Evolutionary conservation across 2,797 vertebrate genomes (phyloP), one percentile per base, ranked within the genome.

Genomic region (Chaenodraco wilsoni): DNA sequence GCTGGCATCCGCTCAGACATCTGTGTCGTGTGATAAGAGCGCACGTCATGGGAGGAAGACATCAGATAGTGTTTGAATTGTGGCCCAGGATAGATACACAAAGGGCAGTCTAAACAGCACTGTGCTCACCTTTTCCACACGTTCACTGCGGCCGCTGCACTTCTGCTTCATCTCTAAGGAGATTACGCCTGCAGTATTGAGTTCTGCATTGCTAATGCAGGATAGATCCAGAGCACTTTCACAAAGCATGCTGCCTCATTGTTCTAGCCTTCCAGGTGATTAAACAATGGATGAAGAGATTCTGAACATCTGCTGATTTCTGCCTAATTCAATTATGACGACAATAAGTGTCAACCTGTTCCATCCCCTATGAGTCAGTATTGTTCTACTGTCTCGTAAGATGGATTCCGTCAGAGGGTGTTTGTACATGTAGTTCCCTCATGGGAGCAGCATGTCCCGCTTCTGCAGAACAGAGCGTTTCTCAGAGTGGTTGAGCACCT

Each of bases 11-110:
- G 67, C 83, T 83, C 82, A 90, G 85, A 89, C 89, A 89, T 89
- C 87, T 91, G 88, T 70, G 82, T 79, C n/a, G 73, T 79, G 84
- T 81, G 90, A 87, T 91, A 91, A 90, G 79, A 78, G 74, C 16
- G 15, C 76, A 69, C 76, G 5, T 81, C 84, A 57, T 59, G 64
- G 79, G 79, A 78, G 79, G 76, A 81, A 83, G 78, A 76, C 82
- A 74, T 84, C 83, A 88, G 83, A 85, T 85, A 65, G 69, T 43
- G 45, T 84, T 82, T 84, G 74, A 81, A 74, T 80, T 63, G 76
- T 63, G 70, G 83, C 69, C 71, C 54, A 14, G 21, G 54, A 77
- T 54, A 65, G 80, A 72, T 45, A 43, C 9, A 72, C 48, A 79
- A 76, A 81, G 56, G 64, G 3, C n/a, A 65, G 70, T 40, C 57